phyloP scores from a whole-genome alignment of 2,113 vertebrate genomes.

The Gorsachius goisagi region DNA sequence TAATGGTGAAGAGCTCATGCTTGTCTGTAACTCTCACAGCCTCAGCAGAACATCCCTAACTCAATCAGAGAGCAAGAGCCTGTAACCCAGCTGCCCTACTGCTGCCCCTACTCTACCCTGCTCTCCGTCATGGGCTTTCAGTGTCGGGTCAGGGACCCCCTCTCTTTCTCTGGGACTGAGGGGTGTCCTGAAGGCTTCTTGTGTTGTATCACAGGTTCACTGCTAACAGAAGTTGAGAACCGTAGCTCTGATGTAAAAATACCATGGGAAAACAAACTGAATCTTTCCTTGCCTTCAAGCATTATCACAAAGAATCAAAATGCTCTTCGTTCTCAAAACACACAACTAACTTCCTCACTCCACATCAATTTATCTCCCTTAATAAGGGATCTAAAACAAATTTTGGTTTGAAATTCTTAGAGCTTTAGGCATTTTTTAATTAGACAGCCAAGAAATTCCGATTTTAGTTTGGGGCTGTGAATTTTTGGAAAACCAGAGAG shows the following conservation, averaged over 20 bases:
- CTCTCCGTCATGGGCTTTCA: not conserved
- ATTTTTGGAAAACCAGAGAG: not conserved
- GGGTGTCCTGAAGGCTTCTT: not conserved
- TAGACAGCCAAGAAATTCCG: not conserved
- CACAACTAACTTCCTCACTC: not conserved
- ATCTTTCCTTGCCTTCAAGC: not conserved
- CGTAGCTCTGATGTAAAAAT: not conserved
- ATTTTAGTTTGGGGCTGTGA: not conserved
- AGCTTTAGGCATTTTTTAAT: constrained; percentile 28
- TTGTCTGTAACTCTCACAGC: not conserved
- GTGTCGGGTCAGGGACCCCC: not conserved
- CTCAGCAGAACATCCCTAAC: not conserved
- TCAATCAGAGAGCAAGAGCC: not conserved
- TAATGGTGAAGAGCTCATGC: not conserved
- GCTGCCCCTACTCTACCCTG: not conserved
- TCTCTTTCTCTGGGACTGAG: not conserved
- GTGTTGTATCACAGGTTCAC: not conserved
- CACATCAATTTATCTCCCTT: not conserved
- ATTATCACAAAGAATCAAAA: not conserved
- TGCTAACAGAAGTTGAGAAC: not conserved
- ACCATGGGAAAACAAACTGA: not conserved
- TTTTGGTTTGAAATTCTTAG: not conserved
- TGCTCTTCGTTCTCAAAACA: not conserved
- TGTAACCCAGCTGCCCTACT: not conserved
- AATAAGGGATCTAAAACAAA: not conserved